Conservation (phyloP, 2,113 vertebrate genomes). For the Alligator mississippiensis region DNA sequence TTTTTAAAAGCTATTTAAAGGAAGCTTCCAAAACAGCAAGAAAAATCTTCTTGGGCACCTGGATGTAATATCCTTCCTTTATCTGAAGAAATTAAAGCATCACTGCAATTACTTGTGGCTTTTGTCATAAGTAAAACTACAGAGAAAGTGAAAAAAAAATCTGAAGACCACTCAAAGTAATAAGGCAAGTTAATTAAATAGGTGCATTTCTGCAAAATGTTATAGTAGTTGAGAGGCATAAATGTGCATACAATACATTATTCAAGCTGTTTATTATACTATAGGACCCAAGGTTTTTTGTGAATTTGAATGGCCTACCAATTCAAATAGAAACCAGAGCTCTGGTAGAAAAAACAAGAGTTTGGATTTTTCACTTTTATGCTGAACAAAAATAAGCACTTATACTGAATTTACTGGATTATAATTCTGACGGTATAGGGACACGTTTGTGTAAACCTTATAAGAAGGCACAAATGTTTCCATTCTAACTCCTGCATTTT, state of each 20-base stretch:
- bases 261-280: neutral
- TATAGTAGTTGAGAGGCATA: neutral
- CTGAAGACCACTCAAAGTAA: neutral
- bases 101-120: neutral
- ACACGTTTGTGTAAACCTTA: accelerated
- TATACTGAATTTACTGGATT: accelerated
- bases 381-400: accelerated
- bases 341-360: neutral
- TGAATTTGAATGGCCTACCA: accelerated
- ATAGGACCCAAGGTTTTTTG: accelerated
- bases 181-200: accelerated
- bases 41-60: conserved; percentile 13
- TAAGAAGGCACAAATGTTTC: neutral
- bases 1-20: neutral
- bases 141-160: neutral
- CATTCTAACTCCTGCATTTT: neutral
- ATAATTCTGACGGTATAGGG: accelerated
- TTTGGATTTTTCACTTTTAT: neutral
- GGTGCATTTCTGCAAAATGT: neutral
- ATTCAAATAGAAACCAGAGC: accelerated
- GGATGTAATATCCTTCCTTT: conserved; percentile 17
- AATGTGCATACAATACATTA: neutral
- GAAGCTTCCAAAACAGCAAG: conserved; percentile 31
- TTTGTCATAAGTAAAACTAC: conserved; percentile 22
- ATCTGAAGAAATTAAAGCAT: neutral